Conservation (phyloP, 35 echinoderm and acorn worm genomes). For the Heliocidaris erythrogramma region DNA sequence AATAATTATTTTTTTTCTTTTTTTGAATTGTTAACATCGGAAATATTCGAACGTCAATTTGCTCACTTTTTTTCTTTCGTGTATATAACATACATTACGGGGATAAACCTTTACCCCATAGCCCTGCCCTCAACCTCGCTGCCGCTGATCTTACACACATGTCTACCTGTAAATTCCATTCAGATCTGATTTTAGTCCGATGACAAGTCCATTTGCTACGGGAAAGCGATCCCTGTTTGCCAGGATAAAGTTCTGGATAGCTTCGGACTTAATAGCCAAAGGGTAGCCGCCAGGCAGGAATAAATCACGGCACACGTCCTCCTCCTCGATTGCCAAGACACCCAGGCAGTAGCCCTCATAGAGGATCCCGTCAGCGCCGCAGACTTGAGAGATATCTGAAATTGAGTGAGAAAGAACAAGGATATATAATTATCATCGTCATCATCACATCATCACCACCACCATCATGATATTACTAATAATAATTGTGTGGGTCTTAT, state of each 20-base stretch:
- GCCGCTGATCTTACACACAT: too few species aligned
- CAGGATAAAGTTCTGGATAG: slow-evolving; percentile 58
- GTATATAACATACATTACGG: too few species aligned
- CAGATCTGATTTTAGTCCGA: background rate
- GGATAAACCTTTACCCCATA: too few species aligned
- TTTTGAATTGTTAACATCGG: too few species aligned
- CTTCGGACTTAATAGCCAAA: slow-evolving; percentile 51
- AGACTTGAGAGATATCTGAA: slow-evolving; percentile 58
- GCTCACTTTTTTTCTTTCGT: too few species aligned
- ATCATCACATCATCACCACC: too few species aligned
- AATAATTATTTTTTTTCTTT: too few species aligned
- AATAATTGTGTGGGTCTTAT: too few species aligned
- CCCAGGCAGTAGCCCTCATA: slow-evolving; percentile 74
- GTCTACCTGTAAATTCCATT: background rate
- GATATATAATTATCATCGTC: too few species aligned
- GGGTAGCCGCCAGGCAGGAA: slow-evolving; percentile 57
- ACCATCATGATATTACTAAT: too few species aligned
- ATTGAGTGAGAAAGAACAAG: background rate
- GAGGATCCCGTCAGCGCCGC: slow-evolving; percentile 48
- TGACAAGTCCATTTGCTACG: background rate
- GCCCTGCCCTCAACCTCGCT: too few species aligned
- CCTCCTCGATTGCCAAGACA: slow-evolving; percentile 26
- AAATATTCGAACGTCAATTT: too few species aligned
- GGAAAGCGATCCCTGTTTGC: background rate
- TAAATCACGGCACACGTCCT: slow-evolving; percentile 47